phyloP scores from a whole-genome alignment of 2,113 vertebrate genomes.

The Eurypyga helias region DNA sequence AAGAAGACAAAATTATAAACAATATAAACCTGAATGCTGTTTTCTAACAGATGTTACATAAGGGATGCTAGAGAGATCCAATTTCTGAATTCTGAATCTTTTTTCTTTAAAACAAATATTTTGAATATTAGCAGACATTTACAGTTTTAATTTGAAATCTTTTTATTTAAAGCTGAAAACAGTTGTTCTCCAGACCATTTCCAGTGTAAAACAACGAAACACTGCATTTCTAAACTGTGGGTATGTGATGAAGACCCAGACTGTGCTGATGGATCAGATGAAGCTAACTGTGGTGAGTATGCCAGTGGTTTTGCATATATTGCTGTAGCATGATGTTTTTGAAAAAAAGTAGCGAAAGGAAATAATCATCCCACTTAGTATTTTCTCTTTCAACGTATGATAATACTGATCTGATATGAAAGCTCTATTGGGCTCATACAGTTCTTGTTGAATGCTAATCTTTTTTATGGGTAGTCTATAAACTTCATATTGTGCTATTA shows the following conservation, averaged over 20 bases:
- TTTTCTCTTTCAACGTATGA: neutral
- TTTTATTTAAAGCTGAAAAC: conserved; percentile 88
- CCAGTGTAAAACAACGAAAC: conserved; percentile 96
- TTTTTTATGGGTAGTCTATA: neutral
- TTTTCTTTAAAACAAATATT: neutral
- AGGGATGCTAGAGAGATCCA: neutral
- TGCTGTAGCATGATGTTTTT: neutral
- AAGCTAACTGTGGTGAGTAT: conserved; percentile 95
- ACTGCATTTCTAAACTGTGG: conserved; percentile 98
- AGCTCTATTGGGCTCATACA: neutral
- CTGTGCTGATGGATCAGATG: conserved; percentile 95
- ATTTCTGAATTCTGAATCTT: neutral
- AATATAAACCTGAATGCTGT: neutral
- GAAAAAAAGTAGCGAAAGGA: neutral
- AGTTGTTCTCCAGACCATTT: conserved; percentile 98
- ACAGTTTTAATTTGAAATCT: neutral
- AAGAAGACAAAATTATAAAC: neutral
- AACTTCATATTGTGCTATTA: neutral
- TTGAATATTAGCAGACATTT: neutral
- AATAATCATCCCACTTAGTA: neutral
- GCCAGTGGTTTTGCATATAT: neutral
- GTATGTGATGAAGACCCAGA: conserved; percentile 98
- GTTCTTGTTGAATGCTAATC: neutral
- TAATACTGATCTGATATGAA: neutral
- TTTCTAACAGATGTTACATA: neutral